Percentiles rank a stretch among this genome's conserved stretches.
These are phyloP conservation scores for Mungos mungo DNA, from an alignment of 2,113 vertebrate genomes.

Conservation along the genomic window DNA sequence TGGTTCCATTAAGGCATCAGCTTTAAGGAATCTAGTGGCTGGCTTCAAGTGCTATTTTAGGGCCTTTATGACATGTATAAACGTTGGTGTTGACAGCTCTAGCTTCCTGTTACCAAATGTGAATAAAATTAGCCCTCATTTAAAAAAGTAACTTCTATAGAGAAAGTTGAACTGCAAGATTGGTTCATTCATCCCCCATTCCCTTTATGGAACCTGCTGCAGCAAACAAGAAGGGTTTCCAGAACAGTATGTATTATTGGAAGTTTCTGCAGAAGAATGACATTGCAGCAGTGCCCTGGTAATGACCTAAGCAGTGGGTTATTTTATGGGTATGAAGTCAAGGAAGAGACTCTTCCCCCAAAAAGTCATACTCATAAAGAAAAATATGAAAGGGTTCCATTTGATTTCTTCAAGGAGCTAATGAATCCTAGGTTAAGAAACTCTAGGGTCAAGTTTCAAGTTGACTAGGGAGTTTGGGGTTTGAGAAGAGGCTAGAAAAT, in stretches of 20 bases:
- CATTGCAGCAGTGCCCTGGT: background rate
- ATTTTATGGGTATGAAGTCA: slow-evolving; percentile 37
- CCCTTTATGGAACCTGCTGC: background rate
- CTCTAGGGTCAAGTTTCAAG: background rate
- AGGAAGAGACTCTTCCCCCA: background rate
- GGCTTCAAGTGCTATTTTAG: slow-evolving; percentile 63
- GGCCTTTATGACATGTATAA: slow-evolving; percentile 42
- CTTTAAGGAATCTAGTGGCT: slow-evolving; percentile 50
- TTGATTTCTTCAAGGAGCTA: background rate
- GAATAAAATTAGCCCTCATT: slow-evolving; percentile 52
- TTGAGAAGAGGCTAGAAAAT: background rate
- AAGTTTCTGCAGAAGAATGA: background rate
- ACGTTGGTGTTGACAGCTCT: slow-evolving; percentile 59
- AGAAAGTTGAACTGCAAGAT: slow-evolving; percentile 19
- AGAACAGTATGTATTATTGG: background rate
- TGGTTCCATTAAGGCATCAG: slow-evolving; percentile 58
- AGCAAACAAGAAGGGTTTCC: background rate
- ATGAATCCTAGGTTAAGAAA: background rate
- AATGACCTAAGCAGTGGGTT: background rate
- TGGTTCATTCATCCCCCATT: background rate
- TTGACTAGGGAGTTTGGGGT: background rate
- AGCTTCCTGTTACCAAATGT: slow-evolving; percentile 59
- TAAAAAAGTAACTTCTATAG: slow-evolving; percentile 41
- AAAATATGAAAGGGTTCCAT: background rate
- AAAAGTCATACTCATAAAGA: background rate